These are phyloP conservation scores for Dermolepida albohirtum DNA, from an alignment of 2,888 invertebrate species.

Conservation along the genomic window DNA sequence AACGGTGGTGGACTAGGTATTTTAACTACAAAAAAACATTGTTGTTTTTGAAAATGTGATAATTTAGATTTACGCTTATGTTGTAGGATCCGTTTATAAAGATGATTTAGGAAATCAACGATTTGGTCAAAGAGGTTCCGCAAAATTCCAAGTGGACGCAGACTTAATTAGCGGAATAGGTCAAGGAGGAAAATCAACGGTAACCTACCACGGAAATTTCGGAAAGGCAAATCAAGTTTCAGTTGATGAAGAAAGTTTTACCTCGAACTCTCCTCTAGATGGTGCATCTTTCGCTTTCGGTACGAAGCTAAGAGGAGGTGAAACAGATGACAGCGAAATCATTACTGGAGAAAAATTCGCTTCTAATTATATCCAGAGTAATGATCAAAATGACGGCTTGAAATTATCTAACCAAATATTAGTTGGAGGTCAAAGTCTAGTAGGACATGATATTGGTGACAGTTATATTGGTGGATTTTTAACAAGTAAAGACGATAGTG, in stretches of 20 bases:
- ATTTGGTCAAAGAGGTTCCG: no score
- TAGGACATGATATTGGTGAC: background rate
- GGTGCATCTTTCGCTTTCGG: conserved; percentile 16
- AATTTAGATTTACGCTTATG: no score
- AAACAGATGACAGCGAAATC: background rate
- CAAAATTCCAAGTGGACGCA: background rate
- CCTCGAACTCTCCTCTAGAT: conserved; percentile 15
- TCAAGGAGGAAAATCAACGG: conserved; percentile 4
- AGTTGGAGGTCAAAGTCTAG: background rate
- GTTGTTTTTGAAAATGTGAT: no score
- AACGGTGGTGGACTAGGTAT: no score
- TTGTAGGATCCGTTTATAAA: no score
- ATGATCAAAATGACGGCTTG: conserved; percentile 7
- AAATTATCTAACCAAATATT: conserved; percentile 12
- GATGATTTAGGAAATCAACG: no score
- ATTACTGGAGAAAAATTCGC: conserved; percentile 7
- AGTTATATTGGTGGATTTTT: no score
- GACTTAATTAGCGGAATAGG: no score
- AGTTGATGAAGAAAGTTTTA: conserved; percentile 2
- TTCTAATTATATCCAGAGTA: conserved; percentile 1
- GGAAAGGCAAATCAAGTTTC: conserved; percentile 4
- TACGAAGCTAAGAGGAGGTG: conserved; percentile 10
- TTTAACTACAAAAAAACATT: no score
- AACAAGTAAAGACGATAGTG: background rate
- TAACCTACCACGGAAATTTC: conserved; percentile 14